Percentiles rank a stretch among this genome's conserved stretches.
These are phyloP conservation scores for Danaus chrysippus DNA, from an alignment of 2,888 invertebrate species.

Conservation along the genomic window DNA sequence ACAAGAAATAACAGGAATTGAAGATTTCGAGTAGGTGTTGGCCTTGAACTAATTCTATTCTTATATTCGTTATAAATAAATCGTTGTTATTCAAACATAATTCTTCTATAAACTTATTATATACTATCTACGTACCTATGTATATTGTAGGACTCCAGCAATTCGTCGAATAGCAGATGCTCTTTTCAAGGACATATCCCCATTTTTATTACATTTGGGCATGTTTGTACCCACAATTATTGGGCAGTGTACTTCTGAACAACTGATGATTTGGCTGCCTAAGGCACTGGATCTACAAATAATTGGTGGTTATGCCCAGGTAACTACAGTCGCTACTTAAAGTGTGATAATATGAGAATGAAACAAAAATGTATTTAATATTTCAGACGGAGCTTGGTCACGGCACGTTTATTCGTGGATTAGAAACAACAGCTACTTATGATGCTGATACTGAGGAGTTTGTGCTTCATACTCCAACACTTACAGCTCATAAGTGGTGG, in stretches of 20 bases:
- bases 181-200: slow-evolving; percentile 85
- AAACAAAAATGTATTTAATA: background rate
- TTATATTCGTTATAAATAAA: background rate
- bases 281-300: slow-evolving; percentile 85
- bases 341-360: background rate
- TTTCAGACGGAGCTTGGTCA: slow-evolving; percentile 95
- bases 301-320: slow-evolving; percentile 95
- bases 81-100: too few relatives aligned
- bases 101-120: background rate
- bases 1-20: slow-evolving; percentile 83
- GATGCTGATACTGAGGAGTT: slow-evolving; percentile 91
- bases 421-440: slow-evolving; percentile 96
- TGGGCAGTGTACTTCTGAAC: slow-evolving; percentile 92
- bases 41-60: slow-evolving; percentile 31
- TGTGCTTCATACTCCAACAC: slow-evolving; percentile 90
- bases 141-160: slow-evolving; percentile 34
- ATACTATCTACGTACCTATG: background rate
- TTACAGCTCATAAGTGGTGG: slow-evolving; percentile 98
- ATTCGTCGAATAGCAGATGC: slow-evolving; percentile 68
- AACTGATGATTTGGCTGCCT: slow-evolving; percentile 91
- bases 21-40: slow-evolving; percentile 82
- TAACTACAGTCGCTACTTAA: slow-evolving; percentile 38
- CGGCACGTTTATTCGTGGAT: slow-evolving; percentile 93
- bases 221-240: slow-evolving; percentile 91
- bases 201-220: slow-evolving; percentile 86